Base-by-base conservation (phyloP, 2,797 vertebrate species). In the Pseudochaenichthys georgianus region DNA sequence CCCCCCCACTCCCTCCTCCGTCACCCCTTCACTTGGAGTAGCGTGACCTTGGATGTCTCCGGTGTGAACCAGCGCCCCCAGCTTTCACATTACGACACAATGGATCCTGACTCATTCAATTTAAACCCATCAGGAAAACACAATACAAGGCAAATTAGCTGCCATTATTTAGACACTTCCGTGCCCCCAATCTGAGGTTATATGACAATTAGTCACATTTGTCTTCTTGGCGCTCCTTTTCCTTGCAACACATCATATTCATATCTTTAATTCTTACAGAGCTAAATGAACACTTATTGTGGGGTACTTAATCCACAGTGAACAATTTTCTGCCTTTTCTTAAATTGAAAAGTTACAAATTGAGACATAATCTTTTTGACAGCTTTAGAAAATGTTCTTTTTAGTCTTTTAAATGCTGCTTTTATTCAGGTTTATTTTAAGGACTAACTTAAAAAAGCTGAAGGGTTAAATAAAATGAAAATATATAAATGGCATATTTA, bases 21-120 rank as follows among this genome's bases (percentile, higher is more conserved):
- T 84, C 88, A 75, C 88, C 83, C 75, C 80, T 81, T 88, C 88
- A 81, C 88, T 87, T 67, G 83, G 76, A 85, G 77, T 13, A 47
- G 82, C 83, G 73, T 73, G 84, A 91, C 90, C 91, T 88, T 87
- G 88, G 78, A 78, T 81, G 85, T 88, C 86, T 89, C 74, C 47
- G 75, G 84, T 75, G 89, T 88, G 90, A 91, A 91, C 90, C 87
- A 9, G 72, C 46, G 89, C 73, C 88, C 88, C 84, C 78, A 3
- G 86, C 90, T 84, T 85, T 89, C 90, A 88, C 90, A 89, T 90
- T 86, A 90, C 87, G 83, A 78, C 91, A 90, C 70, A 84, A 88
- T 79, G 81, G 87, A 90, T 80, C 87, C 88, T 90, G 89, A 92
- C 88, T 93, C 91, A 92, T 91, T 90, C 88, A 86, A 88, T 92